phyloP scores from a whole-genome alignment of 2,797 vertebrate genomes.

The Vespertilio murinus region DNA sequence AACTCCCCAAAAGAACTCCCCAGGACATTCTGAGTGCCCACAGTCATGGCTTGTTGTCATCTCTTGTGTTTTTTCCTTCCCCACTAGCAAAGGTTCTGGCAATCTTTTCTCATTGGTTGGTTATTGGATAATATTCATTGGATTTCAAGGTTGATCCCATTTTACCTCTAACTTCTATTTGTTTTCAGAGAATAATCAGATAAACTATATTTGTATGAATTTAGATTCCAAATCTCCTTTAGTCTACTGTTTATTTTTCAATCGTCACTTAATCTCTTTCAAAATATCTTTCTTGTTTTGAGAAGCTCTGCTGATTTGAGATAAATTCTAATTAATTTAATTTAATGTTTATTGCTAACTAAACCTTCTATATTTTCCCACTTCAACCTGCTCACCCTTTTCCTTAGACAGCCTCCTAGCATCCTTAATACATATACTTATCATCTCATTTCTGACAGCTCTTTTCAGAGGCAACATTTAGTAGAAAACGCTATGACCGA shows the following conservation, averaged over 20 bases:
- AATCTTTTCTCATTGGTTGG: not conserved
- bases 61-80: not conserved
- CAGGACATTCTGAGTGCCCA: not conserved
- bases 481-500: not conserved
- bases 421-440: not conserved
- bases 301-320: constrained; percentile 25
- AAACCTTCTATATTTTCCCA: not conserved
- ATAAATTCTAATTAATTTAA: constrained; percentile 41
- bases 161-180: not conserved
- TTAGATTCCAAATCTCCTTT: not conserved
- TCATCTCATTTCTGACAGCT: not conserved
- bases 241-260: not conserved
- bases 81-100: not conserved
- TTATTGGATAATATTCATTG: not conserved
- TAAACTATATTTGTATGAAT: constrained; percentile 15
- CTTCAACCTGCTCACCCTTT: not conserved
- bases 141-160: not conserved
- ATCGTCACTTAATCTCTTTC: not conserved
- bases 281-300: constrained; percentile 20
- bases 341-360: not conserved
- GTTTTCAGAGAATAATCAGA: not conserved
- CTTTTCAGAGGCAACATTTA: not conserved
- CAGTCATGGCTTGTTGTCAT: not conserved
- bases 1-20: not conserved
- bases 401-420: not conserved